phyloP scores from a whole-genome alignment of 2,797 vertebrate species.

The Parauchenoglanis ngamensis region DNA sequence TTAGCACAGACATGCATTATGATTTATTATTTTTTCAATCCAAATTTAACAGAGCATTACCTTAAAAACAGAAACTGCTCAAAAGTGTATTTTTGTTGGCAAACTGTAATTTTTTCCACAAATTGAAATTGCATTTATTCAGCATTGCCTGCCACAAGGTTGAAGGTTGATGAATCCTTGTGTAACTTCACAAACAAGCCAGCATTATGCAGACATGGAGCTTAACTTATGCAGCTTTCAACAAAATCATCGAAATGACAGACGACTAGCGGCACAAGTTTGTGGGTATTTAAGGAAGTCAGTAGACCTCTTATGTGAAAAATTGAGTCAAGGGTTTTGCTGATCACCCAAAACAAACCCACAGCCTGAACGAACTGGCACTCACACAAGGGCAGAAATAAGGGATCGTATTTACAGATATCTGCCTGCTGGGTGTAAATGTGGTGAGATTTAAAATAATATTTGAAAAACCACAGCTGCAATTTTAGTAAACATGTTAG shows the following conservation, averaged over 20 bases:
- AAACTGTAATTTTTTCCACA: conserved; percentile 21
- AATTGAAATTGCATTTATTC: conserved; percentile 48
- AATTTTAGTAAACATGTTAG: conserved; percentile 2
- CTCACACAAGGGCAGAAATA: conserved; percentile 71
- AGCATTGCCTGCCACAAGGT: conserved; percentile 43
- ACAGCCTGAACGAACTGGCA: conserved; percentile 71
- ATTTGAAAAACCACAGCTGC: conserved; percentile 30
- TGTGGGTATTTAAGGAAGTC: conserved; percentile 72
- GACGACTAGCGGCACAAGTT: conserved; percentile 72
- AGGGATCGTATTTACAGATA: conserved; percentile 77
- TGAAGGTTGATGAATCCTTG: conserved; percentile 67
- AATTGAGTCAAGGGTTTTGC: conserved; percentile 64
- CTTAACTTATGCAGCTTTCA: conserved; percentile 73
- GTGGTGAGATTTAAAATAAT: conserved; percentile 54
- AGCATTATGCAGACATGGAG: conserved; percentile 70
- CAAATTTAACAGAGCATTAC: conserved; percentile 17
- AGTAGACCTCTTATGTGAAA: conserved; percentile 70
- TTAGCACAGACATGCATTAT: conserved; percentile 16
- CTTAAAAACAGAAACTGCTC: conserved; percentile 32
- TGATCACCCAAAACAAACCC: conserved; percentile 80
- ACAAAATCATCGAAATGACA: conserved; percentile 72
- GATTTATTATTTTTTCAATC: conserved; percentile 5
- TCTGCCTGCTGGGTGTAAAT: conserved; percentile 69
- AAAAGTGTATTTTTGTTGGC: conserved; percentile 45
- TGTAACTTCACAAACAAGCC: conserved; percentile 70